Evolutionary conservation across 1,140 invertebrate species (phyloP), one percentile per base, ranked within the genome.

Genomic region (Bombus picipes): DNA sequence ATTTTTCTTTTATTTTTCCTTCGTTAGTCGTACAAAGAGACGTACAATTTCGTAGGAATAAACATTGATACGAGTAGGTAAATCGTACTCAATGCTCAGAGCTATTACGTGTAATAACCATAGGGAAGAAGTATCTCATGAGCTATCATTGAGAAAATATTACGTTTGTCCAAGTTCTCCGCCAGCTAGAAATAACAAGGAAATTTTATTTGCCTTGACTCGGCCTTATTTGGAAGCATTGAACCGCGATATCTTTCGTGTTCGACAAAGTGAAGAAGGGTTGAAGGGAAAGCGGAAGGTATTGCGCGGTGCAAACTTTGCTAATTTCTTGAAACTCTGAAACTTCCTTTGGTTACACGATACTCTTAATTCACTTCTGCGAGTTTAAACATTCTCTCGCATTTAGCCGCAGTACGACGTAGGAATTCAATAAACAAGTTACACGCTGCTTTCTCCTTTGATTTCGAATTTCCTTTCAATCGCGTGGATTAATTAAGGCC

Each of bases 291-390:
- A n/a, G 53, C 47, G 34, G 43, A 32, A 28, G 66, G 73, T 47
- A 79, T 75, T 83, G 34, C 81, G 76, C 66, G 77, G 81, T 74
- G 76, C 81, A 82, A 91, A 91, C 87, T 91, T 88, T 86, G 78
- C 84, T 91, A 88, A 91, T 91, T 91, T 91, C 89, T 91, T 90
- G 89, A 88, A 91, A 91, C 81, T 88, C 81, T 32, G 83, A 86
- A 90, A 90, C 86, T 90, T 90, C 87, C 74, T 79, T 74, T 47
- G 89, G 87, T 91, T 90, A 91, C 87, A 90, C 89, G 89, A 90
- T 91, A 91, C 89, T 91, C 89, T 88, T 91, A 91, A 91, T 90
- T 91, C 89, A 91, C 84, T 91, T 90, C 87, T 76, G 43, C 81
- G 89, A 90, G 84, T 91, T 91, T 91, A 91, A 91, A 90, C 86